These are phyloP conservation scores for Zhuqinia jingwanae DNA, from an alignment of 2,888 invertebrate species.

Conservation along the genomic window DNA sequence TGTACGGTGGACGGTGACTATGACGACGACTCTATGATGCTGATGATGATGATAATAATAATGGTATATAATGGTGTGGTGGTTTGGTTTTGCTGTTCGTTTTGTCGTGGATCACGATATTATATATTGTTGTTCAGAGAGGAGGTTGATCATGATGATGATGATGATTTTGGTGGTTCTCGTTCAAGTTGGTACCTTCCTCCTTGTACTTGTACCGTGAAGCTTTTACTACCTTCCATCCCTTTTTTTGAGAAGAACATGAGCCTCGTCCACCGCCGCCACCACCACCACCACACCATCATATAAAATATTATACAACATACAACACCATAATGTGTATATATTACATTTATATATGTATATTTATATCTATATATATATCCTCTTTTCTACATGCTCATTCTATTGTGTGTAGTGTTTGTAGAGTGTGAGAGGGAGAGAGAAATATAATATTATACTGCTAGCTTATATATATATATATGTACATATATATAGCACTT, in stretches of 20 bases:
- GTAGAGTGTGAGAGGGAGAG: too few species aligned
- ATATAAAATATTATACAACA: slow-evolving; percentile 32
- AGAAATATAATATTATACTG: too few species aligned
- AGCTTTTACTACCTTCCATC: slow-evolving; percentile 53
- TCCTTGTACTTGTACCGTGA: slow-evolving; percentile 36
- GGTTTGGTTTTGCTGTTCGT: slow-evolving; percentile 55
- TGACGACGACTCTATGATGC: too few species aligned
- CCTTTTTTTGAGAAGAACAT: slow-evolving; percentile 30
- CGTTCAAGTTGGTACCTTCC: slow-evolving; percentile 56
- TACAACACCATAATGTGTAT: slow-evolving; percentile 16
- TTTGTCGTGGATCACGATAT: slow-evolving; percentile 49
- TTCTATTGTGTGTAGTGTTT: neutral
- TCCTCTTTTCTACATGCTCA: neutral
- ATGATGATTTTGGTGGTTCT: slow-evolving; percentile 19
- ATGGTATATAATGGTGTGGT: slow-evolving; percentile 37
- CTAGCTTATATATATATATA: slow-evolving; percentile 47
- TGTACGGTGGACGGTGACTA: slow-evolving; percentile 6
- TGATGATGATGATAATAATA: too few species aligned
- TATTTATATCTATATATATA: too few species aligned
- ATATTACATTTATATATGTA: too few species aligned
- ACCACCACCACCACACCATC: slow-evolving; percentile 19
- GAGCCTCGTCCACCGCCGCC: slow-evolving; percentile 16
- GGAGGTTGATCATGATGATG: slow-evolving; percentile 36
- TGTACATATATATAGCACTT: too few species aligned
- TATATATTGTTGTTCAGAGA: too few species aligned